A percentile compares a stretch with the other conserved stretches of the same genome.
Conservation (phyloP, 2,113 vertebrate genomes). For the Hepsetus odoe region DNA sequence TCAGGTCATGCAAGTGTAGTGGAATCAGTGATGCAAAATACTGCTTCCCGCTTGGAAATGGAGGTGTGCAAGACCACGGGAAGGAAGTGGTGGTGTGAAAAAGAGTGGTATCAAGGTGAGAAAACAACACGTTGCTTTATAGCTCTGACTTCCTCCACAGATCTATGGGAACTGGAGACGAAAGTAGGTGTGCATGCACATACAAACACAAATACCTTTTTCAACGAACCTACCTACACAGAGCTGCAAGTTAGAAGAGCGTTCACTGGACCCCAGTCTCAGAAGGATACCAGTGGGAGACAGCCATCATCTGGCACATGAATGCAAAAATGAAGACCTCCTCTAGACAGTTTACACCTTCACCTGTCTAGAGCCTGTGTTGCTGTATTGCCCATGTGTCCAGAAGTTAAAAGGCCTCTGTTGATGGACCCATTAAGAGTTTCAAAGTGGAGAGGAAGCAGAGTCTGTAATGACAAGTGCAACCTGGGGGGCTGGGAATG, state of each 20-base stretch:
- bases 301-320: constrained; percentile 23
- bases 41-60: not conserved
- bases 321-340: constrained; percentile 31
- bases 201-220: not conserved
- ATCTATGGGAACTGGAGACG: constrained; percentile 46
- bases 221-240: not conserved
- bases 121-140: constrained; percentile 73
- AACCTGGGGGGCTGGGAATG: too few species aligned
- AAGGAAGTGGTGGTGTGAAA: constrained; percentile 67
- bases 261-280: not conserved
- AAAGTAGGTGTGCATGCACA: constrained; percentile 25
- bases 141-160: constrained; percentile 67
- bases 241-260: too few species aligned
- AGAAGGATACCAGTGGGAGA: not conserved
- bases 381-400: constrained; percentile 40
- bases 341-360: constrained; percentile 32
- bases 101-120: constrained; percentile 56
- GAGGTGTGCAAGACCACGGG: constrained; percentile 47
- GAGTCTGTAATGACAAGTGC: not conserved
- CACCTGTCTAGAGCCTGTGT: constrained; percentile 47
- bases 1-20: not conserved
- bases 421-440: constrained; percentile 15
- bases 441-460: not conserved
- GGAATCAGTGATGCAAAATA: not conserved
- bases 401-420: constrained; percentile 24